Conservation (phyloP, 2,888 invertebrate genomes). For the Quadriops clusia region DNA sequence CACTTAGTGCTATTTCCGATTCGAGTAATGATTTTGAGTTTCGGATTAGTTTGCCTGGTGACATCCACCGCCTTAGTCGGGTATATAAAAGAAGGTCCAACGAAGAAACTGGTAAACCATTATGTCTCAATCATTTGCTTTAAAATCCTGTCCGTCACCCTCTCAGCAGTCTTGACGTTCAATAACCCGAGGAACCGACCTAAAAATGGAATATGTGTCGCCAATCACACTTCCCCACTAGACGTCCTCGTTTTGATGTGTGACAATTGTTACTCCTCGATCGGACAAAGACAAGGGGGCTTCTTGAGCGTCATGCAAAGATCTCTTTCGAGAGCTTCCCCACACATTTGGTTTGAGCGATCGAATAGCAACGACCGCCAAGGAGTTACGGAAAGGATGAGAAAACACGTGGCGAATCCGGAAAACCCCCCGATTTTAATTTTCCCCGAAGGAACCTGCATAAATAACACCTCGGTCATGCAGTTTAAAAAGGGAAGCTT, state of each 20-base stretch:
- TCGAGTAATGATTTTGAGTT: slow-evolving; percentile 68
- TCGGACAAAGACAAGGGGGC: slow-evolving; percentile 91
- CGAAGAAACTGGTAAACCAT: slow-evolving; percentile 70
- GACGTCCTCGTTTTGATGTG: slow-evolving; percentile 94
- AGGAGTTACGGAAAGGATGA: slow-evolving; percentile 76
- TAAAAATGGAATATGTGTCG: slow-evolving; percentile 82
- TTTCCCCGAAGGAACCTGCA: slow-evolving; percentile 99
- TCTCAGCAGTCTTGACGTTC: slow-evolving; percentile 79
- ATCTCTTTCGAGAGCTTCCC: slow-evolving; percentile 85
- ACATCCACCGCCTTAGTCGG: slow-evolving; percentile 79
- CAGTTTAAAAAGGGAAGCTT: slow-evolving; percentile 99
- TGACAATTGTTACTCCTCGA: slow-evolving; percentile 91
- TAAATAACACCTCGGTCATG: slow-evolving; percentile 99
- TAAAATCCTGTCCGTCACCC: slow-evolving; percentile 81
- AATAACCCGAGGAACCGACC: slow-evolving; percentile 81
- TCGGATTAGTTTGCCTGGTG: slow-evolving; percentile 84
- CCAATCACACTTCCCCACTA: slow-evolving; percentile 98
- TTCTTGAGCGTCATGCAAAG: slow-evolving; percentile 88
- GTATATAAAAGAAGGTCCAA: slow-evolving; percentile 62
- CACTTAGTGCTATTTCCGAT: slow-evolving; percentile 87
- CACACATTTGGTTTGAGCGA: slow-evolving; percentile 98
- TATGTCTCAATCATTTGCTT: slow-evolving; percentile 81
- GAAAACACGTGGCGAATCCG: slow-evolving; percentile 84
- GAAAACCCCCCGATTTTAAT: slow-evolving; percentile 94
- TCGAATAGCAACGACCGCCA: slow-evolving; percentile 89